Conservation (phyloP, 2,888 invertebrate genomes). For the Spilosoma lubricipeda region DNA sequence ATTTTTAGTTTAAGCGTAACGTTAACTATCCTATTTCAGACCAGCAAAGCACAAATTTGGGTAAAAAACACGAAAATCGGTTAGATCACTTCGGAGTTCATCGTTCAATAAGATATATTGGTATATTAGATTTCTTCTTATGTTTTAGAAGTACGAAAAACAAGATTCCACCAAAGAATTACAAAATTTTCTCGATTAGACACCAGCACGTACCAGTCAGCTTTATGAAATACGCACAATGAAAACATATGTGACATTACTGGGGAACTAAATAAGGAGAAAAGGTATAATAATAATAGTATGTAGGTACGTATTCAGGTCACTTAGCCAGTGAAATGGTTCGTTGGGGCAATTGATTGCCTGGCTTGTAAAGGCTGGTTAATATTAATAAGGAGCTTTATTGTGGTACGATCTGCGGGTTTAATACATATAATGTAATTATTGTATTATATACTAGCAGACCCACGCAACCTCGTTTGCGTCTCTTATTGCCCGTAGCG, state of each 20-base stretch:
- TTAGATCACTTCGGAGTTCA: too few species aligned
- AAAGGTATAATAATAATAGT: not conserved
- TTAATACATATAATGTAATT: conserved; percentile 8
- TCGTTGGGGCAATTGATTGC: conserved; percentile 40
- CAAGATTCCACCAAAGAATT: conserved; percentile 5
- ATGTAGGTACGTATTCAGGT: conserved; percentile 42
- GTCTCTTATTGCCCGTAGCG: too few species aligned
- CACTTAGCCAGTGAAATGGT: conserved; percentile 34
- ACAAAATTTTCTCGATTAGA: conserved; percentile 12
- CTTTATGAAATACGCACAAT: conserved; percentile 29
- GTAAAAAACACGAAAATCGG: too few species aligned
- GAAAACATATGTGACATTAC: conserved; percentile 35
- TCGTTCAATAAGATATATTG: too few species aligned
- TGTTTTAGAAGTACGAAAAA: not conserved
- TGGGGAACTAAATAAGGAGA: conserved; percentile 24
- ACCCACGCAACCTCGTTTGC: too few species aligned
- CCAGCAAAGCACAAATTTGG: too few species aligned
- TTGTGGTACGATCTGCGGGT: conserved; percentile 12
- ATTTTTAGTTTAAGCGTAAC: too few species aligned
- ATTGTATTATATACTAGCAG: not conserved
- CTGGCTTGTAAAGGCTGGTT: conserved; percentile 34
- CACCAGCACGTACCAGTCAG: conserved; percentile 19
- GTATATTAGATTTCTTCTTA: not conserved
- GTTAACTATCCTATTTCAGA: too few species aligned
- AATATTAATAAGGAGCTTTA: conserved; percentile 43